These are phyloP conservation scores for Melipona beecheii DNA, from an alignment of 2,888 invertebrate genomes.

Conservation along the genomic window DNA sequence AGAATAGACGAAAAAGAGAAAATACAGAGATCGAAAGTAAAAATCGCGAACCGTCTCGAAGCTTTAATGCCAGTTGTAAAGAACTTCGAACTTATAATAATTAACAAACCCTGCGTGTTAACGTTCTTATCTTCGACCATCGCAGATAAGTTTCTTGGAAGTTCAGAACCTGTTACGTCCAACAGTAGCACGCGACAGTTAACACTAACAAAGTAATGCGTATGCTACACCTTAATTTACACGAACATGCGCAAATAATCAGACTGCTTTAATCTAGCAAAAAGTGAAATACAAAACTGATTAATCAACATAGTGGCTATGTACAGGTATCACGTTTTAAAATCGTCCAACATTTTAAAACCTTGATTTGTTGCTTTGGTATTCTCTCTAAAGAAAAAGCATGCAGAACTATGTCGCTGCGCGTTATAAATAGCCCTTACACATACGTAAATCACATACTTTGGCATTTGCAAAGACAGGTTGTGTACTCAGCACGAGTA, in stretches of 20 bases:
- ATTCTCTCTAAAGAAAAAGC: background rate
- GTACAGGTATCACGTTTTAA: no score
- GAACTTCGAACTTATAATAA: background rate
- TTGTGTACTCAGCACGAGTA: conserved; percentile 20
- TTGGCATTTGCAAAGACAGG: conserved; percentile 71
- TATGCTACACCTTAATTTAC: background rate
- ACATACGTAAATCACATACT: conserved; percentile 52
- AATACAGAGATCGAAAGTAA: background rate
- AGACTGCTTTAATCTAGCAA: background rate
- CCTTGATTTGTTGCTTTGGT: background rate
- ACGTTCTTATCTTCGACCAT: conserved; percentile 16
- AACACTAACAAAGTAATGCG: conserved; percentile 25
- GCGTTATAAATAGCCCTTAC: conserved; percentile 31
- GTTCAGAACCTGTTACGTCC: conserved; percentile 35
- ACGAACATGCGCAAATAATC: background rate
- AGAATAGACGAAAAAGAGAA: background rate
- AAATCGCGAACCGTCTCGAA: background rate
- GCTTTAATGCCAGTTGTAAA: background rate
- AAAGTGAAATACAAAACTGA: background rate
- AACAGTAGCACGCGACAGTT: conserved; percentile 47
- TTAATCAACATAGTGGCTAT: background rate
- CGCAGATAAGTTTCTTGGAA: conserved; percentile 51
- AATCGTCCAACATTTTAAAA: background rate
- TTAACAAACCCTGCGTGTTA: conserved; percentile 26
- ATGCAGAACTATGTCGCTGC: background rate